Percentiles rank a stretch among this genome's conserved stretches.
These are phyloP conservation scores for Melierax canorus DNA, from an alignment of 2,113 vertebrate species.

Conservation along the genomic window DNA sequence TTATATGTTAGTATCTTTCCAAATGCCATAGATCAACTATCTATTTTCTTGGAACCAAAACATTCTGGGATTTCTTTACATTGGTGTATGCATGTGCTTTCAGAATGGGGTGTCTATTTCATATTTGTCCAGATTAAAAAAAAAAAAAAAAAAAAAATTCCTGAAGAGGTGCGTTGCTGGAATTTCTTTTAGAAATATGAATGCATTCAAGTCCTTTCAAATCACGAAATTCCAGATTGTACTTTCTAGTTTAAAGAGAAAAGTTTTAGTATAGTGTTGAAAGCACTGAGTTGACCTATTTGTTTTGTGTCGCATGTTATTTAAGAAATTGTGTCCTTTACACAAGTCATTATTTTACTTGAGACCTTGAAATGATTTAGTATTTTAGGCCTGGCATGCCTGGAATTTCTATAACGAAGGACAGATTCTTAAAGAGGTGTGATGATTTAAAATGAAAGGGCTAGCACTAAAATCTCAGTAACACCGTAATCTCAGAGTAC, in stretches of 20 bases:
- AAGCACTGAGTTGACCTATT: neutral
- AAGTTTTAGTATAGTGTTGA: neutral
- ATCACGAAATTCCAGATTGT: neutral
- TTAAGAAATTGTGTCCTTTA: neutral
- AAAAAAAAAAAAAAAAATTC: no score
- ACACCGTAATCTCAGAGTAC: neutral
- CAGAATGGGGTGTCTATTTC: neutral
- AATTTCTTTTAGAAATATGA: neutral
- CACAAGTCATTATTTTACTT: neutral
- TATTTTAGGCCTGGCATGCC: neutral
- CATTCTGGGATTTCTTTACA: neutral
- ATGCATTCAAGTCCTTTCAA: neutral
- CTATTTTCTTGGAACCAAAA: neutral
- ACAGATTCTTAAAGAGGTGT: neutral
- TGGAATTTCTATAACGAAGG: neutral
- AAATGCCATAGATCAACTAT: neutral
- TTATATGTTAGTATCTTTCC: neutral
- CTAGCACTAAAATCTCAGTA: neutral
- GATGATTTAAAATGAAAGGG: neutral
- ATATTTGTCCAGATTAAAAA: neutral
- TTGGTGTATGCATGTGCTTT: neutral
- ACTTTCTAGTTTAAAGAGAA: neutral
- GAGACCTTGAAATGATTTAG: neutral
- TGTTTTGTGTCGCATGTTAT: neutral
- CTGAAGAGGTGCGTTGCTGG: neutral